These are phyloP conservation scores for Percopsis transmontana DNA, from an alignment of 2,113 vertebrate species.

Conservation along the genomic window DNA sequence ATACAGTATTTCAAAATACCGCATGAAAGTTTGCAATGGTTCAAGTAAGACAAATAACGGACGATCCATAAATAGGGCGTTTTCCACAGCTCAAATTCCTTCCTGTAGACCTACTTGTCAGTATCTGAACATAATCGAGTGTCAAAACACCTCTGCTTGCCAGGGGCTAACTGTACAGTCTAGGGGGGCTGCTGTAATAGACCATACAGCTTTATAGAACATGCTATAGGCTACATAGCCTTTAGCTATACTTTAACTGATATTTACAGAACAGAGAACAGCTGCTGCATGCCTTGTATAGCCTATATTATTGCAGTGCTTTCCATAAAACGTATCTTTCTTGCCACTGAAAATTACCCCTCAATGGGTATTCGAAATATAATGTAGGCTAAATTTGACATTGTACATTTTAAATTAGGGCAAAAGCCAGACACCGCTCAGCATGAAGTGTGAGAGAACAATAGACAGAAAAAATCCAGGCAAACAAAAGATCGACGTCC, in stretches of 20 bases:
- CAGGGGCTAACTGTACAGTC: background rate
- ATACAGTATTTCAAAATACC: background rate
- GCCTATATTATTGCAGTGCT: too few relatives aligned
- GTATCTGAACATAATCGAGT: background rate
- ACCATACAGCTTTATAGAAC: background rate
- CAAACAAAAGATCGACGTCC: background rate
- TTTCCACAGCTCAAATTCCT: constrained; percentile 10
- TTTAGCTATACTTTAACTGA: background rate
- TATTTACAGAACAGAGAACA: background rate
- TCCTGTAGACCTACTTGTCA: background rate
- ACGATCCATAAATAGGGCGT: constrained; percentile 13
- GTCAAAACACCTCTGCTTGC: constrained; percentile 16
- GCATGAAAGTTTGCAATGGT: background rate
- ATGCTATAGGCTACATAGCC: too few relatives aligned
- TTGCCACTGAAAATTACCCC: too few relatives aligned
- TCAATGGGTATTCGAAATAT: too few relatives aligned
- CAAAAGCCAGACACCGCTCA: background rate
- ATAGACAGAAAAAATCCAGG: background rate
- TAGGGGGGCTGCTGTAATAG: background rate
- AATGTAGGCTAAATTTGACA: too few relatives aligned
- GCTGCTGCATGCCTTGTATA: too few relatives aligned
- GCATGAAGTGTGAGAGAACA: constrained; percentile 12
- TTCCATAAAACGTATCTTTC: too few relatives aligned
- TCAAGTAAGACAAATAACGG: background rate
- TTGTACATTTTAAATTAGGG: too few relatives aligned